Percentiles rank a stretch among this genome's conserved stretches.
phyloP scores from a whole-genome alignment of 2,113 vertebrate species.

The Spilogale gracilis region DNA sequence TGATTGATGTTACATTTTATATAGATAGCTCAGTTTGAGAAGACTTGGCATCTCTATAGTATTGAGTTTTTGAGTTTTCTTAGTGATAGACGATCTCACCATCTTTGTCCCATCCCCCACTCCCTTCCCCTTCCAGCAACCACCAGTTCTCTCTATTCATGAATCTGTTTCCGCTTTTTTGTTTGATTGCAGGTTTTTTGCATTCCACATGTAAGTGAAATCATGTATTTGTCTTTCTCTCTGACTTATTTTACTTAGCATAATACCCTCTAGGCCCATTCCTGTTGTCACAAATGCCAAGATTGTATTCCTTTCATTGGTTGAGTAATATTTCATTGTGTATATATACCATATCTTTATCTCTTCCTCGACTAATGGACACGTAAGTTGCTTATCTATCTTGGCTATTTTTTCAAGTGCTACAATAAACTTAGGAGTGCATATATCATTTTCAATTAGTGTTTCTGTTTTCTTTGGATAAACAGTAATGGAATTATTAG shows the following conservation, averaged over 20 bases:
- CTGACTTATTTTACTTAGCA: not conserved
- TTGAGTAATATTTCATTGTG: not conserved
- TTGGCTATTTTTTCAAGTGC: not conserved
- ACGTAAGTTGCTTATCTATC: not conserved
- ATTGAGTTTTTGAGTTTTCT: conserved; percentile 41
- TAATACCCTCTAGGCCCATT: not conserved
- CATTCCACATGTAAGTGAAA: not conserved
- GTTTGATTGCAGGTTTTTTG: not conserved
- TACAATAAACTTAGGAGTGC: not conserved
- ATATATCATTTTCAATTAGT: not conserved
- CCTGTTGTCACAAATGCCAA: not conserved
- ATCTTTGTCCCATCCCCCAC: not conserved
- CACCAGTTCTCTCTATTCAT: not conserved
- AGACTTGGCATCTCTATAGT: not conserved
- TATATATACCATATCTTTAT: not conserved
- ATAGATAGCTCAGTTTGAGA: not conserved
- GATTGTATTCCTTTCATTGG: not conserved
- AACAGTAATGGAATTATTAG: not conserved
- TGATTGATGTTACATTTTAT: not conserved
- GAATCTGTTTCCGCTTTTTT: not conserved
- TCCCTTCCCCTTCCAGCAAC: not conserved
- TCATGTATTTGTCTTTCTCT: not conserved
- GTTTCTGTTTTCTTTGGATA: not conserved
- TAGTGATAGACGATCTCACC: not conserved
- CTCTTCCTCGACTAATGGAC: not conserved